phyloP scores from a whole-genome alignment of 37 sponge, comb jelly and placozoan species.

The Spongilla lacustris region DNA sequence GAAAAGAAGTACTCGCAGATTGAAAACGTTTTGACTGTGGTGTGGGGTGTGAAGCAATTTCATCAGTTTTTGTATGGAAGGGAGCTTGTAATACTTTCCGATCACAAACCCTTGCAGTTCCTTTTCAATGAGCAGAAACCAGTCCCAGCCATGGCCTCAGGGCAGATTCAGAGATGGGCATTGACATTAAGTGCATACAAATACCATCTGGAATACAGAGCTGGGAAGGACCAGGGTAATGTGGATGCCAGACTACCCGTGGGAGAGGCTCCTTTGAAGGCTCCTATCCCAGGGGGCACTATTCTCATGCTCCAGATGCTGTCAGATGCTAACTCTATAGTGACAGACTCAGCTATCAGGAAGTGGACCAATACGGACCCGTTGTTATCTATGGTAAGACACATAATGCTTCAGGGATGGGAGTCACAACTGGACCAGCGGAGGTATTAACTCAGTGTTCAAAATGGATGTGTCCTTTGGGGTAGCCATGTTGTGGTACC shows the following conservation, averaged over 20 bases:
- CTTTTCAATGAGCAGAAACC: slow-evolving; percentile 10
- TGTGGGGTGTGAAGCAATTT: slow-evolving; percentile 32
- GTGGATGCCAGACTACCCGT: slow-evolving; percentile 39
- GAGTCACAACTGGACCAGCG: neutral
- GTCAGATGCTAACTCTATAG: neutral
- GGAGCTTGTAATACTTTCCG: slow-evolving; percentile 22
- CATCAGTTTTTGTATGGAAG: slow-evolving; percentile 24
- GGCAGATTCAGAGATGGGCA: slow-evolving; percentile 41
- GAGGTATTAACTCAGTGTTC: slow-evolving; percentile 14
- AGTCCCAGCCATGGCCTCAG: slow-evolving; percentile 40
- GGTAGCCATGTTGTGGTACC: slow-evolving; percentile 24
- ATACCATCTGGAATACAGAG: slow-evolving; percentile 32
- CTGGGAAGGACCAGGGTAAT: slow-evolving; percentile 30
- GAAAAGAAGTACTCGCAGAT: slow-evolving; percentile 37
- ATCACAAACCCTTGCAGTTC: slow-evolving; percentile 48
- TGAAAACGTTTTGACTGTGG: slow-evolving; percentile 23
- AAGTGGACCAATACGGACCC: slow-evolving; percentile 43
- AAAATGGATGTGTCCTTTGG: slow-evolving; percentile 39
- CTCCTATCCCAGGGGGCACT: slow-evolving; percentile 26
- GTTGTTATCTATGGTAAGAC: slow-evolving; percentile 16
- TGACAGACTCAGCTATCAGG: slow-evolving; percentile 12
- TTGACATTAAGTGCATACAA: slow-evolving; percentile 32
- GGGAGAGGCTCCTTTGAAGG: slow-evolving; percentile 6
- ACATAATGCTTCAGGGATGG: slow-evolving; percentile 6
- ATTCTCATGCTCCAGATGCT: slow-evolving; percentile 15